Percentiles rank a stretch among this genome's conserved stretches.
phyloP scores from a whole-genome alignment of 2,113 vertebrate genomes.

The Salvelinus fontinalis region DNA sequence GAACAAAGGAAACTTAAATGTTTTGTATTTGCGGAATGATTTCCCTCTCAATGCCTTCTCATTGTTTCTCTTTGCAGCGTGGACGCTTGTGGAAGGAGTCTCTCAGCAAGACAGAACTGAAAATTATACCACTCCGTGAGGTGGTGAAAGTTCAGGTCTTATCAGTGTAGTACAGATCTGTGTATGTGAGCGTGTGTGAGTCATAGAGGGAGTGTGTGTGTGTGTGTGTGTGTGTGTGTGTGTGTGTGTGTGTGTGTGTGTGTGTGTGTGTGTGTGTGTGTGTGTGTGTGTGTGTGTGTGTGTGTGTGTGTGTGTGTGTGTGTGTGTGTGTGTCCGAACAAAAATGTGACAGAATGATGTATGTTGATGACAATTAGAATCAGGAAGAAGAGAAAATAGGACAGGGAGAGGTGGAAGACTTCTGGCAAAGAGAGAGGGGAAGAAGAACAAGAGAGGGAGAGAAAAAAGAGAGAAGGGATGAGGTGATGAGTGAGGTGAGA shows the following conservation, averaged over 20 bases:
- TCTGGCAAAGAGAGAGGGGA: too few species aligned
- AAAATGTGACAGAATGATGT: background rate
- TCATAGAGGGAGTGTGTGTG: background rate
- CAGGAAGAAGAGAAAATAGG: background rate
- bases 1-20: slow-evolving; percentile 45
- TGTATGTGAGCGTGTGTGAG: background rate
- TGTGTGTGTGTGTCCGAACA: slow-evolving; percentile 2
- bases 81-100: background rate
- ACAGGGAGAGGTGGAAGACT: background rate
- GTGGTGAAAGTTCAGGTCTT: slow-evolving; percentile 36
- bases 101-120: slow-evolving; percentile 24
- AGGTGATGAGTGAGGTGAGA: too few species aligned
- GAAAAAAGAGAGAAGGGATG: too few species aligned
- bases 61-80: background rate
- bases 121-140: slow-evolving; percentile 15
- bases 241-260: too few species aligned
- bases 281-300: too few species aligned
- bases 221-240: background rate
- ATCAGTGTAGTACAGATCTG: slow-evolving; percentile 24
- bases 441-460: background rate
- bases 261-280: background rate
- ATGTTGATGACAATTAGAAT: background rate
- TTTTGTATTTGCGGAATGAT: too few species aligned
- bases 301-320: slow-evolving; percentile 32
- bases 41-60: slow-evolving; percentile 14